Percentiles rank a stretch among this genome's conserved stretches.
Conservation (phyloP, 2,797 vertebrate genomes). For the Bucorvus abyssinicus region DNA sequence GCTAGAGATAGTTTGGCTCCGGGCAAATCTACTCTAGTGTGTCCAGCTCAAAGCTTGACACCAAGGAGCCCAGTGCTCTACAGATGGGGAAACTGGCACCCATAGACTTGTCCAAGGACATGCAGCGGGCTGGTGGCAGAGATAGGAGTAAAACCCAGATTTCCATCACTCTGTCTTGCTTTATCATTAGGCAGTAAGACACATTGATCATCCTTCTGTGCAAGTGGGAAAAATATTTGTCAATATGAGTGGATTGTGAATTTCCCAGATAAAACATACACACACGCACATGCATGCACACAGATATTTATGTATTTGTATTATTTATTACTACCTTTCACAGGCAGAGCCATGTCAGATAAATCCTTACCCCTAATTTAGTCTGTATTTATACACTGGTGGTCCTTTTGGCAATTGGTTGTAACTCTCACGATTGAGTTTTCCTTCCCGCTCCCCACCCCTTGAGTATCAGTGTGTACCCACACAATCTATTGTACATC, state of each 20-base stretch:
- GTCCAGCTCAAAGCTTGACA: not conserved
- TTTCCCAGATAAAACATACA: not conserved
- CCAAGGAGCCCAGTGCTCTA: not conserved
- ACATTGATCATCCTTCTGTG: not conserved
- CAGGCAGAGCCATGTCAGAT: not conserved
- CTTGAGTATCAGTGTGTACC: not conserved
- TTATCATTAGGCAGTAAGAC: not conserved
- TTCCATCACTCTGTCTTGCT: not conserved
- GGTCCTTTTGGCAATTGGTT: not conserved
- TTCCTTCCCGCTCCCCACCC: not conserved
- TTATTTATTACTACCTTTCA: not conserved
- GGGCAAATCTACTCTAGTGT: not conserved
- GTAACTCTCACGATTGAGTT: not conserved
- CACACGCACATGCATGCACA: no score
- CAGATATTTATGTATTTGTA: not conserved
- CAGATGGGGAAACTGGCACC: slow-evolving; percentile 2
- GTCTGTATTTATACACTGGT: not conserved
- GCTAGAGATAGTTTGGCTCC: not conserved
- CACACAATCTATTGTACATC: not conserved
- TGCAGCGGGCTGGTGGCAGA: not conserved
- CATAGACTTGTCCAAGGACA: not conserved
- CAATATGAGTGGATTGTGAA: not conserved
- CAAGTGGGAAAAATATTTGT: not conserved
- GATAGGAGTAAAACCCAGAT: not conserved
- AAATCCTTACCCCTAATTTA: not conserved